Conservation (phyloP, 2,113 vertebrate genomes). For the Macrotus californicus region DNA sequence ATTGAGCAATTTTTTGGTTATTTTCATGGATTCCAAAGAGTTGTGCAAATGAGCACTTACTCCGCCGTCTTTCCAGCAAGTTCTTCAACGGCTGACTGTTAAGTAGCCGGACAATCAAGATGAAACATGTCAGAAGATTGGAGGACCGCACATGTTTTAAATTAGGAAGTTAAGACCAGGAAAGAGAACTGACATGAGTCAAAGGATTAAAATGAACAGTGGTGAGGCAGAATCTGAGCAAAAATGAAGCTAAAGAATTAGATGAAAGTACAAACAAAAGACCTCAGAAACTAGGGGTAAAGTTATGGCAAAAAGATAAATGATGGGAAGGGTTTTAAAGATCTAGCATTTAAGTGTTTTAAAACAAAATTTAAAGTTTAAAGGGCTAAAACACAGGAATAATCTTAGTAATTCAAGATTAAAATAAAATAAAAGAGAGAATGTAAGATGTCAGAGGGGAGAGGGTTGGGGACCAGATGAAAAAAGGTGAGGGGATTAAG, state of each 20-base stretch:
- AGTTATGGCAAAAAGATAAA: not conserved
- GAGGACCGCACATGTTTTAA: not conserved
- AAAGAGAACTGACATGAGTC: conserved; percentile 21
- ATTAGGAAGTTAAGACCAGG: not conserved
- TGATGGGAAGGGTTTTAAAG: not conserved
- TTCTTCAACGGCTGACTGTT: not conserved
- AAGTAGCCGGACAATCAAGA: not conserved
- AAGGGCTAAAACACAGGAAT: not conserved
- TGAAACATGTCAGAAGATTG: conserved; percentile 33
- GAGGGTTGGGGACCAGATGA: not conserved
- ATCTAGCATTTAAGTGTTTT: not conserved
- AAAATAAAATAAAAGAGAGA: not conserved
- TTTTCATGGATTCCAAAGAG: not conserved
- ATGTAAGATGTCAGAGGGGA: not conserved
- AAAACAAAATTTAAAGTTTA: conserved; percentile 27
- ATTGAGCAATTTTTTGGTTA: not conserved
- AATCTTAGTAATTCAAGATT: not conserved
- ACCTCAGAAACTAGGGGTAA: not conserved
- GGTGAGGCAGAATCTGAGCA: not conserved
- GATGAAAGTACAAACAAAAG: conserved; percentile 8
- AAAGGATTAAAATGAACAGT: conserved; percentile 2
- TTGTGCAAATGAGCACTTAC: not conserved
- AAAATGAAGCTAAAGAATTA: conserved; percentile 16
- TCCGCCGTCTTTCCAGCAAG: conserved; percentile 19
- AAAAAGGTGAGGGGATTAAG: not conserved